Evolutionary conservation across 92 coral and sea anemone species (phyloP), one percentile per base, ranked within the genome.

Genomic region (Phymanthus crucifer): DNA sequence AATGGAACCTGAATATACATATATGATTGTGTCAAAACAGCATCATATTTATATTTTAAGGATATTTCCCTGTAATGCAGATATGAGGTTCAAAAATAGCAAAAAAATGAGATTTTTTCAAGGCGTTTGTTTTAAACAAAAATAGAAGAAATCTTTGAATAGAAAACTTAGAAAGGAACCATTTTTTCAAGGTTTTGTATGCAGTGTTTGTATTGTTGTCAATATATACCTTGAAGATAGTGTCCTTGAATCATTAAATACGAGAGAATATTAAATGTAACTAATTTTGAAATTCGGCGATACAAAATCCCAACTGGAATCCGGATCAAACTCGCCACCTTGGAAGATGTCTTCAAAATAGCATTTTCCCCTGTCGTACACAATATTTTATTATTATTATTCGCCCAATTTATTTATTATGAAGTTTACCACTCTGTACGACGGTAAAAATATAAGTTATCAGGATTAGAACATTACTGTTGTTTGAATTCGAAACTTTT

Each of bases 1-100:
- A 61, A 29, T 29, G 58, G 58, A 64, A 32, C 56, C 50, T 50
- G 57, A 74, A 46, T 74, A 57, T 19, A 74, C 31, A 46, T 74
- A 57, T 19, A 74, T 16, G 33, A 45, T 74, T 45, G 35, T 43
- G 4, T 12, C 5, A 48, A 74, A 48, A 12, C 43, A 17, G 40
- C 27, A 45, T 10, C 13, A 21, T 54, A n/a, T 8, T 27, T 48
- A 36, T 50, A 27, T 47, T 26, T 2, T 12, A 69, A 69, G 31
- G 11, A 18, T 43, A 7, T 73, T 26, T 29, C 34, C 17, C 5
- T 16, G 40, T 26, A 70, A 70, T 70, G 10, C 43, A 0, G 10
- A 38, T 4, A 10, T 38, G 5, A 4, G 10, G 43, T 4, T 38
- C 43, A 38, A 38, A 38, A 38, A 38, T 38, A 38, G n/a, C n/a